Evolutionary conservation across 2,888 invertebrate species (phyloP).

Genomic region (Clunio marinus): DNA sequence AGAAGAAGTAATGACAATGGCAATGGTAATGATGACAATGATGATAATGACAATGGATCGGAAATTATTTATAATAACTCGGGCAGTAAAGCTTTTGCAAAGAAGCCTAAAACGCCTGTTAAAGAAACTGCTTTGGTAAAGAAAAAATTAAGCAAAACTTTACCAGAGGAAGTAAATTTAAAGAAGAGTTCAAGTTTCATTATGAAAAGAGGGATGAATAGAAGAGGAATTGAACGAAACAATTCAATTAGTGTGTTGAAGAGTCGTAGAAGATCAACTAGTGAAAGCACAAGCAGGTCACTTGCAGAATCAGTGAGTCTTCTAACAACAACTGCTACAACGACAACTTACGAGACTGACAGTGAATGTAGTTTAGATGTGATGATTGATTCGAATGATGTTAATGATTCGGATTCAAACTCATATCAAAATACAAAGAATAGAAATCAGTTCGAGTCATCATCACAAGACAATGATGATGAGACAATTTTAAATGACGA

Average conservation of each 20-base stretch:
- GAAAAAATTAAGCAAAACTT: constrained; percentile 11
- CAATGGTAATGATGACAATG: neutral
- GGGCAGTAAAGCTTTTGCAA: constrained; percentile 40
- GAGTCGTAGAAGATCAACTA: neutral
- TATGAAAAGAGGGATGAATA: no score
- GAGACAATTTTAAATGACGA: constrained; percentile 30
- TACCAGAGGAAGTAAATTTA: no score
- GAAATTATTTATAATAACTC: neutral
- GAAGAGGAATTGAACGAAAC: no score
- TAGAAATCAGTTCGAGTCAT: constrained; percentile 37
- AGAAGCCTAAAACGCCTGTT: constrained; percentile 41
- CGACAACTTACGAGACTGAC: constrained; percentile 42
- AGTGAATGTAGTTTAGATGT: constrained; percentile 48
- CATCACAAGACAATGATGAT: constrained; percentile 28
- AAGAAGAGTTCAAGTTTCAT: no score
- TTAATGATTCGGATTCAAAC: constrained; percentile 44
- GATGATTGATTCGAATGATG: constrained; percentile 48
- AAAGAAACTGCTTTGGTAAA: constrained; percentile 39
- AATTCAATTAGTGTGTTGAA: neutral
- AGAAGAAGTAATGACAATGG: neutral
- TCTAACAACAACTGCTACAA: neutral
- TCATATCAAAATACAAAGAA: neutral
- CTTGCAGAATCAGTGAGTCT: constrained; percentile 10
- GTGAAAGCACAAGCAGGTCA: constrained; percentile 23
- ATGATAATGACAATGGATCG: neutral